phyloP scores from a whole-genome alignment of 2,888 invertebrate species.

The Mimachlamys varia region DNA sequence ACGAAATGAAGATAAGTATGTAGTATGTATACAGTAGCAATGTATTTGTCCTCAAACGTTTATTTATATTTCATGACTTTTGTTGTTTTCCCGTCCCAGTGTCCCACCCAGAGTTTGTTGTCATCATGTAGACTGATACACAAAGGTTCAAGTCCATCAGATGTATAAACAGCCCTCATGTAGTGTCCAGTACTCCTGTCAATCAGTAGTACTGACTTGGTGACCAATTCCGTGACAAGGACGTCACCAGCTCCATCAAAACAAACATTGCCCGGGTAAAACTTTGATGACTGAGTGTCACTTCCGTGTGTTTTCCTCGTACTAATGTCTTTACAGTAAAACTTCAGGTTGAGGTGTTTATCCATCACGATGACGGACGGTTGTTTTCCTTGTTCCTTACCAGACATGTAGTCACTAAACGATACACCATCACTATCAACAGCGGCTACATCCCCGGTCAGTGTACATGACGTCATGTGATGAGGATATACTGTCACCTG shows the following conservation, averaged over 20 bases:
- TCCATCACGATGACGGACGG: neutral
- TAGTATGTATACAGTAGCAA: too few species aligned
- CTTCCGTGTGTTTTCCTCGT: neutral
- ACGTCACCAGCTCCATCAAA: conserved; percentile 17
- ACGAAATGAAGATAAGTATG: too few species aligned
- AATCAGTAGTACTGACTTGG: conserved; percentile 27
- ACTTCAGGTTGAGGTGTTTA: conserved; percentile 14
- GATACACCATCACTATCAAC: neutral
- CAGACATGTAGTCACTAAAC: neutral
- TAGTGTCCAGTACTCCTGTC: neutral
- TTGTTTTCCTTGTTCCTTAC: neutral
- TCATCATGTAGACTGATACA: neutral
- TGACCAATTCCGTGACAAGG: neutral
- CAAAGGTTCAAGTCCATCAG: neutral
- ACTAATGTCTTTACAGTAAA: neutral
- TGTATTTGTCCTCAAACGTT: too few species aligned
- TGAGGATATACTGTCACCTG: neutral
- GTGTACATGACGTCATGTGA: neutral
- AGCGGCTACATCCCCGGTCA: neutral
- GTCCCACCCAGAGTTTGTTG: neutral
- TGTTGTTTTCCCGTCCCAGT: neutral
- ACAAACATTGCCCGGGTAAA: conserved; percentile 3
- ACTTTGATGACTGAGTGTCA: neutral
- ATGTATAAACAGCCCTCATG: conserved; percentile 1
- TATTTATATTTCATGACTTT: neutral